phyloP scores from a whole-genome alignment of 2,797 vertebrate species.

The Chlorospingus semifuscus region DNA sequence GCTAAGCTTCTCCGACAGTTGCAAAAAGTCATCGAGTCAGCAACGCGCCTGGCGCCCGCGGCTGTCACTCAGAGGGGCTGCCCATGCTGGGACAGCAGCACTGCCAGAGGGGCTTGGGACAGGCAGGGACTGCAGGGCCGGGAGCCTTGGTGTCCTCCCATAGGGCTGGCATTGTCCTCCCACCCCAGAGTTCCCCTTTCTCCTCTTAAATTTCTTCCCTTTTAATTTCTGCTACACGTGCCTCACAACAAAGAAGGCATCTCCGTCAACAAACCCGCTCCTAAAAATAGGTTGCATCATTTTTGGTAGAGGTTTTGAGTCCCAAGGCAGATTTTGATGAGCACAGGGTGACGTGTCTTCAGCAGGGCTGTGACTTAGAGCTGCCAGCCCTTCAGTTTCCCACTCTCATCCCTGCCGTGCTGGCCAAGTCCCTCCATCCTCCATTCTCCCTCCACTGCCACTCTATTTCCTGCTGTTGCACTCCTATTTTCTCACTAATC shows the following conservation, averaged over 20 bases:
- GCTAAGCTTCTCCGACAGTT: conserved; percentile 63
- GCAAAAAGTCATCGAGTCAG: conserved; percentile 54
- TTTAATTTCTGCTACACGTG: background rate
- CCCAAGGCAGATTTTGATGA: background rate
- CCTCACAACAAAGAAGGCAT: background rate
- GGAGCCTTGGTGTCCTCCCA: fast-evolving
- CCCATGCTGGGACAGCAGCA: background rate
- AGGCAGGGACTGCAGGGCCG: background rate
- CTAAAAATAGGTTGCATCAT: background rate
- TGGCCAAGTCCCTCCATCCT: background rate
- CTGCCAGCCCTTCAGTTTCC: background rate
- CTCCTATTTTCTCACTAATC: conserved; percentile 45
- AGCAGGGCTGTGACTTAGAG: background rate
- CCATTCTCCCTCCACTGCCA: background rate
- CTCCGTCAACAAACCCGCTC: background rate
- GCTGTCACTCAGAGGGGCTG: conserved; percentile 17
- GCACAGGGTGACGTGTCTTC: background rate
- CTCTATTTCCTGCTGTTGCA: conserved; percentile 1
- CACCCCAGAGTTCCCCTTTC: background rate
- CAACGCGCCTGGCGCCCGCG: background rate
- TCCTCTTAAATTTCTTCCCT: fast-evolving
- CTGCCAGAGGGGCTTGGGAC: background rate
- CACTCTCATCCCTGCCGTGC: fast-evolving
- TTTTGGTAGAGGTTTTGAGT: background rate
- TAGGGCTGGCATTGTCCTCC: background rate